phyloP scores from a whole-genome alignment of 2,888 invertebrate species.

The Coenonympha arcania region DNA sequence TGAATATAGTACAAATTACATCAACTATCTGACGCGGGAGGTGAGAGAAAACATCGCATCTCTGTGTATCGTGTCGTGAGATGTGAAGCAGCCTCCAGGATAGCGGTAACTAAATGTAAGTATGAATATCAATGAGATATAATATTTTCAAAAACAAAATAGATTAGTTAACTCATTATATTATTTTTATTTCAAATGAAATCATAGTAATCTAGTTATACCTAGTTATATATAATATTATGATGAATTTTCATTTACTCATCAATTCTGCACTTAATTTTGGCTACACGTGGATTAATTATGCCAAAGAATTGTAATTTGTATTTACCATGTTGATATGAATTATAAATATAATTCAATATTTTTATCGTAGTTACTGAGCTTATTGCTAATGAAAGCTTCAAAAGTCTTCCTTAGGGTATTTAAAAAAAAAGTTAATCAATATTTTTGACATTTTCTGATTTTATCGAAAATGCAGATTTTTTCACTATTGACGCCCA shows the following conservation, averaged over 20 bases:
- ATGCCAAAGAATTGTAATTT: slow-evolving; percentile 72
- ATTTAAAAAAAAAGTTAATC: background rate
- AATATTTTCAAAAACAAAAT: slow-evolving; percentile 15
- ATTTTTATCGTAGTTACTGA: slow-evolving; percentile 36
- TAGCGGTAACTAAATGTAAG: slow-evolving; percentile 27
- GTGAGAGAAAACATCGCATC: slow-evolving; percentile 23
- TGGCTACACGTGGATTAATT: slow-evolving; percentile 32
- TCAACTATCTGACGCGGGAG: slow-evolving; percentile 23
- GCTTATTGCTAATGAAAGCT: slow-evolving; percentile 41
- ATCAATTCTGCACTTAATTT: slow-evolving; percentile 41
- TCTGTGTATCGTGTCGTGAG: slow-evolving; percentile 18
- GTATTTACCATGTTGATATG: too few relatives aligned
- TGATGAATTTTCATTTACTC: slow-evolving; percentile 47
- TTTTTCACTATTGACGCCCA: background rate
- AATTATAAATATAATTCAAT: too few relatives aligned
- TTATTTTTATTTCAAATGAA: too few relatives aligned
- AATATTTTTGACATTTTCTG: background rate
- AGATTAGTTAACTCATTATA: slow-evolving; percentile 29
- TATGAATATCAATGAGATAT: slow-evolving; percentile 23
- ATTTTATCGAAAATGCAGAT: too few relatives aligned
- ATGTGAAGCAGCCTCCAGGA: slow-evolving; percentile 21
- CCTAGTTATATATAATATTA: slow-evolving; percentile 30
- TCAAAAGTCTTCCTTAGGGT: slow-evolving; percentile 52
- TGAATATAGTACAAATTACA: slow-evolving; percentile 31
- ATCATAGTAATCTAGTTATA: slow-evolving; percentile 47